Conservation (phyloP, 53 echinoderm and acorn worm species). For the Henricia sp. region DNA sequence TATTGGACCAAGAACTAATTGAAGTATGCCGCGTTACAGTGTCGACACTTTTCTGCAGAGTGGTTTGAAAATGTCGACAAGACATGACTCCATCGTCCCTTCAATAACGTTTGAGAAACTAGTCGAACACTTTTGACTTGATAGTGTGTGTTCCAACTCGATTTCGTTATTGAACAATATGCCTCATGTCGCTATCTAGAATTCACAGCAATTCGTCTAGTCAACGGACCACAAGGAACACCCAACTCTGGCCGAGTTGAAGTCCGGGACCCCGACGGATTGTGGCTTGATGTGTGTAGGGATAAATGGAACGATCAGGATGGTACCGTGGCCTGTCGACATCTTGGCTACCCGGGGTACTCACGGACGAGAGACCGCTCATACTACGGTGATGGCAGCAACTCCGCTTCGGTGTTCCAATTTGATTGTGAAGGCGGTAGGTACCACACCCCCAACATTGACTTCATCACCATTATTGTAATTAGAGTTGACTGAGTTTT, state of each 20-base stretch:
- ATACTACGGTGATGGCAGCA: background rate
- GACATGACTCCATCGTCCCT: no score
- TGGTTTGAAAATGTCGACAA: no score
- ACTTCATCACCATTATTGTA: background rate
- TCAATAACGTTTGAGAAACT: no score
- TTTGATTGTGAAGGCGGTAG: background rate
- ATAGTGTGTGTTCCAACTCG: no score
- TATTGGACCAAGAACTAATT: no score
- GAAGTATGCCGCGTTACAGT: no score
- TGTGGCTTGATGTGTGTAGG: slow-evolving; percentile 22
- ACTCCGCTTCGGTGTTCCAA: background rate
- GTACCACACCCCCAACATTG: background rate
- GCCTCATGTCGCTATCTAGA: no score
- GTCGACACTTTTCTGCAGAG: no score
- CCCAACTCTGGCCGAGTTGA: slow-evolving; percentile 32
- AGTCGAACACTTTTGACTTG: no score
- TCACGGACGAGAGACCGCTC: background rate
- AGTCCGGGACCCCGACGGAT: background rate
- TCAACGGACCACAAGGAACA: background rate
- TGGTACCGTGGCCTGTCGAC: slow-evolving; percentile 7
- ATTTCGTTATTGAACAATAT: no score
- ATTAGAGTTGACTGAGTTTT: no score
- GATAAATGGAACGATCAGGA: background rate
- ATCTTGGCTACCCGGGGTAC: slow-evolving; percentile 17
- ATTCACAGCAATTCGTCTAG: background rate